A percentile compares a stretch with the other conserved stretches of the same genome.
Evolutionary conservation across 2,113 vertebrate genomes (phyloP).

Genomic region (Larimichthys polyactis): DNA sequence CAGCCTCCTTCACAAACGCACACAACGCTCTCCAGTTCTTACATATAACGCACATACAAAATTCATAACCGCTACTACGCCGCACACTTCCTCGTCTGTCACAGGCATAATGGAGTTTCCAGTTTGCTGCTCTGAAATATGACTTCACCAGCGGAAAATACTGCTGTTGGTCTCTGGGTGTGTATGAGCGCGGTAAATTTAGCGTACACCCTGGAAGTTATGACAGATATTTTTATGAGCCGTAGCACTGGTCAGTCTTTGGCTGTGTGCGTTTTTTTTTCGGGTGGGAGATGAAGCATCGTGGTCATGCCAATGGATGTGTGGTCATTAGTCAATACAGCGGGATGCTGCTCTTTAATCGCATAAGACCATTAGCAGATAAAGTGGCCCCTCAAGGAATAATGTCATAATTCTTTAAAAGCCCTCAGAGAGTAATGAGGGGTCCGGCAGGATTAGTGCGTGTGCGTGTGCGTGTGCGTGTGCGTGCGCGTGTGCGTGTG

Average conservation of each 20-base stretch:
- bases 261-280: constrained; percentile 7
- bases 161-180: neutral
- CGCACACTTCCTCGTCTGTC: constrained; percentile 8
- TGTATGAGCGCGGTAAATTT: constrained; percentile 29
- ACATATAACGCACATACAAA: constrained; percentile 23
- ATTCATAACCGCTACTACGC: constrained; percentile 29
- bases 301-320: constrained; percentile 52
- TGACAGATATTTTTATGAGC: constrained; percentile 30
- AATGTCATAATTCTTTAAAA: constrained; percentile 72
- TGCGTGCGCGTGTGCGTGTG: too few species aligned
- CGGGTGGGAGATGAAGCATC: constrained; percentile 13
- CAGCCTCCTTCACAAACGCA: neutral
- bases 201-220: neutral
- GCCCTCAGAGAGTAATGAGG: constrained; percentile 58
- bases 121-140: constrained; percentile 42
- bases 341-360: constrained; percentile 62
- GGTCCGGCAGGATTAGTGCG: constrained; percentile 12
- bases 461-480: too few species aligned
- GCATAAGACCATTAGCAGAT: constrained; percentile 69
- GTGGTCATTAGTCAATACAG: constrained; percentile 66
- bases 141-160: constrained; percentile 28
- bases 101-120: constrained; percentile 40
- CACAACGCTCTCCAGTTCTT: neutral
- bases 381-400: constrained; percentile 59
- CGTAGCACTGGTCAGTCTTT: neutral